Conservation (phyloP, 2,113 vertebrate species). For the Lamprotornis superbus region DNA sequence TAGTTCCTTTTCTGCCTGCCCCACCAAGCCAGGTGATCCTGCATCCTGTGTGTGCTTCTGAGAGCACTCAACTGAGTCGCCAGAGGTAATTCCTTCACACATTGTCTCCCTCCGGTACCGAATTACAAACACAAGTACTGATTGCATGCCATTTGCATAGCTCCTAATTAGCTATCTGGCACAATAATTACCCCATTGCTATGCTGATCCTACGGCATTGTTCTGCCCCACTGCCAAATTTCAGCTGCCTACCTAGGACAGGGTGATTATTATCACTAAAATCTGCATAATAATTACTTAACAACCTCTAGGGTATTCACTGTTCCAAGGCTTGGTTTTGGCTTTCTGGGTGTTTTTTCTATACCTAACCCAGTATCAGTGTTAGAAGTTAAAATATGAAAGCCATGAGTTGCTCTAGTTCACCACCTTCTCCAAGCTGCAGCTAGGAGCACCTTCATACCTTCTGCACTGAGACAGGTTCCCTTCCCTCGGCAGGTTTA, state of each 20-base stretch:
- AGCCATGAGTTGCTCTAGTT: not conserved
- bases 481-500: not conserved
- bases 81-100: not conserved
- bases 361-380: not conserved
- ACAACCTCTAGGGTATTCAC: not conserved
- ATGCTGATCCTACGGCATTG: not conserved
- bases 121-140: not conserved
- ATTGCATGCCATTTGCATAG: not conserved
- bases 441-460: not conserved
- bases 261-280: not conserved
- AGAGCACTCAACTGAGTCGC: not conserved
- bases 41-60: not conserved
- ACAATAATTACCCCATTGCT: not conserved
- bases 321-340: not conserved
- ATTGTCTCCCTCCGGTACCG: not conserved
- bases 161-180: constrained; percentile 13
- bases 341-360: not conserved
- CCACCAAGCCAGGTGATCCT: not conserved
- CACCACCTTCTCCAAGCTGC: not conserved
- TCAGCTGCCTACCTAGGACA: not conserved
- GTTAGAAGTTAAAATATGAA: not conserved
- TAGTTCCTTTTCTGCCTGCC: not conserved
- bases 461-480: not conserved
- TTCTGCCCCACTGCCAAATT: not conserved
- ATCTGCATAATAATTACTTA: constrained; percentile 29